A percentile compares a stretch with the other conserved stretches of the same genome.
These are phyloP conservation scores for Bombyx mandarina DNA, from an alignment of 1,140 invertebrate genomes.

Conservation along the genomic window DNA sequence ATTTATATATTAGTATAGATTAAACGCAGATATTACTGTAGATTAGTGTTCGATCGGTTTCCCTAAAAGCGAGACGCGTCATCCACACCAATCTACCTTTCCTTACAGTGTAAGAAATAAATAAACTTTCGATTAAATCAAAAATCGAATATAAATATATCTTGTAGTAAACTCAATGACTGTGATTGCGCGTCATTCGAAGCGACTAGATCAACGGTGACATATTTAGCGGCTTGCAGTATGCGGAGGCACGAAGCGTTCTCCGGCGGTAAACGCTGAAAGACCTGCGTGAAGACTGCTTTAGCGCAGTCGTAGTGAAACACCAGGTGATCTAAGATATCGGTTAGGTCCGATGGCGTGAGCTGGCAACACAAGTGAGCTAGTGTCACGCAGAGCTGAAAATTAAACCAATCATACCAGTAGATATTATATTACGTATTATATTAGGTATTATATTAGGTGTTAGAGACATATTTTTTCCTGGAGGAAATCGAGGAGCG, in stretches of 20 bases:
- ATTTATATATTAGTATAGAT: background rate
- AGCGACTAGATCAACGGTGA: constrained; percentile 56
- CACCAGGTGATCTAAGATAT: constrained; percentile 53
- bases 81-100: too few species aligned
- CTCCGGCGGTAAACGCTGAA: constrained; percentile 54
- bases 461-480: too few species aligned
- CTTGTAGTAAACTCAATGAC: constrained; percentile 53
- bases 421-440: too few species aligned
- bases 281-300: constrained; percentile 47
- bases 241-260: constrained; percentile 54
- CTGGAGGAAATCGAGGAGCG: too few species aligned
- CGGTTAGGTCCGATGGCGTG: constrained; percentile 42
- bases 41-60: background rate
- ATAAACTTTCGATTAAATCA: constrained; percentile 8
- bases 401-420: constrained; percentile 15
- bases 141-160: constrained; percentile 66
- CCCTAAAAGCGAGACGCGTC: too few species aligned
- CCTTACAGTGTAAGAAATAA: background rate
- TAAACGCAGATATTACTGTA: background rate
- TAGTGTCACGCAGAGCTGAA: constrained; percentile 62
- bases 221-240: constrained; percentile 59
- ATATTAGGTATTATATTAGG: too few species aligned
- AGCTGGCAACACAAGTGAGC: constrained; percentile 58
- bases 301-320: constrained; percentile 59
- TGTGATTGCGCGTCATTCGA: constrained; percentile 45